phyloP scores from a whole-genome alignment of 2,888 invertebrate species.

The Rosalia funebris region DNA sequence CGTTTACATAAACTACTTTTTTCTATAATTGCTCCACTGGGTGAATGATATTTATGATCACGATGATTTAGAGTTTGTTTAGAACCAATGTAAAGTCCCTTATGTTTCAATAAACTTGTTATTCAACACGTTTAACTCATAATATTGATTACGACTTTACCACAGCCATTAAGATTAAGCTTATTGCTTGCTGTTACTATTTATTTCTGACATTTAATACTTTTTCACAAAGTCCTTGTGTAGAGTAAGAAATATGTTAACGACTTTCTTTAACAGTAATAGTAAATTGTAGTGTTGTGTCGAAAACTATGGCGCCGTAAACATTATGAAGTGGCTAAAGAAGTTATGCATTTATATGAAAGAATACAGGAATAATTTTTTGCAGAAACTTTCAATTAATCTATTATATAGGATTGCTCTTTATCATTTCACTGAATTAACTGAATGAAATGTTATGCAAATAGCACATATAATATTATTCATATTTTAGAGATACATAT shows the following conservation, averaged over 20 bases:
- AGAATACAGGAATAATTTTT: no score
- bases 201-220: slow-evolving; percentile 22
- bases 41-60: slow-evolving; percentile 16
- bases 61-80: slow-evolving; percentile 24
- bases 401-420: no score
- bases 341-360: no score
- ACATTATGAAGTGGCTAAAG: no score
- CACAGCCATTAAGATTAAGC: slow-evolving; percentile 11
- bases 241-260: not conserved
- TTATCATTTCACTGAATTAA: no score
- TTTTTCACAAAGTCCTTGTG: slow-evolving; percentile 5
- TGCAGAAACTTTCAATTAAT: no score
- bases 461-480: no score
- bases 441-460: no score
- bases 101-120: slow-evolving; percentile 24
- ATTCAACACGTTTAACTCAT: slow-evolving; percentile 24
- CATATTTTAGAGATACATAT: no score
- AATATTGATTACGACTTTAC: slow-evolving; percentile 25
- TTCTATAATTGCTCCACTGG: slow-evolving; percentile 6
- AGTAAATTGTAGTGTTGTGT: not conserved
- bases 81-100: slow-evolving; percentile 10
- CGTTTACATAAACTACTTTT: slow-evolving; percentile 4
- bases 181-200: slow-evolving; percentile 18
- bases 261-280: not conserved
- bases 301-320: not conserved